phyloP scores from a whole-genome alignment of 1,140 invertebrate genomes.

The Trachelipus rathkii region DNA sequence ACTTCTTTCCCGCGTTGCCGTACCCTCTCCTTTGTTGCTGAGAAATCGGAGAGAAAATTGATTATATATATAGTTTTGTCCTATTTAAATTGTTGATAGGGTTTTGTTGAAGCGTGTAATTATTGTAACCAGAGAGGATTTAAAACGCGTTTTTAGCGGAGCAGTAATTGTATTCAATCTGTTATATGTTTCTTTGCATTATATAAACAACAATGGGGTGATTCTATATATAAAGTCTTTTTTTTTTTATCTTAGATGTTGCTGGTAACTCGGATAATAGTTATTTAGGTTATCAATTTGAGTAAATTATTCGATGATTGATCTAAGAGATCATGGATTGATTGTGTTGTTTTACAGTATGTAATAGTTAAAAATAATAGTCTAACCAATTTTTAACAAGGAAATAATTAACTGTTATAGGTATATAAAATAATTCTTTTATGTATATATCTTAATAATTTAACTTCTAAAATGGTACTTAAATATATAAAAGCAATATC shows the following conservation, averaged over 20 bases:
- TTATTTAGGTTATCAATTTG: background rate
- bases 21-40: background rate
- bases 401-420: no score
- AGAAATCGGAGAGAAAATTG: constrained; percentile 5
- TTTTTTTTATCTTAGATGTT: background rate
- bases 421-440: no score
- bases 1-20: background rate
- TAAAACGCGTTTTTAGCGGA: background rate
- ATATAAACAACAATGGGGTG: background rate
- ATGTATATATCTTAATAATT: no score
- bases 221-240: background rate
- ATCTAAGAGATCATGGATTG: background rate
- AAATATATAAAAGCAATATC: no score
- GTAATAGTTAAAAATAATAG: no score
- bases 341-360: no score
- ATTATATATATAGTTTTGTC: background rate
- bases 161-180: background rate
- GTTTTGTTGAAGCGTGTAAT: background rate
- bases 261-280: background rate
- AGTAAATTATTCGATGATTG: background rate
- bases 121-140: background rate
- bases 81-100: constrained; percentile 9
- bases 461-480: no score
- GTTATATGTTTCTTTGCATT: background rate
- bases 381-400: no score